Evolutionary conservation across 64 coral and sea anemone genomes (phyloP), one percentile per base, ranked within the genome.

Genomic region (Stylophora pistillata): DNA sequence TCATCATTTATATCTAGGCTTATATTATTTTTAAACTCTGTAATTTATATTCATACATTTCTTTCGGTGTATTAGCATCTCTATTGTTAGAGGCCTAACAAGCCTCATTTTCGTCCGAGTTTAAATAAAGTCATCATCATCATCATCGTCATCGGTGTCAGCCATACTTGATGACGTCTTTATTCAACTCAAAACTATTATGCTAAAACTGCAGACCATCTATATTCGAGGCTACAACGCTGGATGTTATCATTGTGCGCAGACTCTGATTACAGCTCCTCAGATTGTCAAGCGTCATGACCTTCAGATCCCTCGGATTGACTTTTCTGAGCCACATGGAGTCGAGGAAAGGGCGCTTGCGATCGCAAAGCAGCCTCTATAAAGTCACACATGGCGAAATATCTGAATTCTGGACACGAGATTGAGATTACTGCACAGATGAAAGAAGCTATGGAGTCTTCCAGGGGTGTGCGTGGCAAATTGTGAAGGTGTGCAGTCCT

Each of bases 301-400:
- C 53, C 76, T 78, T 78, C 53, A 78, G 53, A 78, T 78, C 76
- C 58, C 76, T 53, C n/a, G 10, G 54, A 78, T 78, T 78, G 55
- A 78, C 41, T 78, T 78, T 58, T 78, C 76, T 58, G 76, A 78
- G 54, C 27, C 76, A 78, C 76, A 78, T 23, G 54, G 53, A 58
- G n/a, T n/a, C n/a, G n/a, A n/a, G 76, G 76, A 26, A 78, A 78
- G 41, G 76, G 53, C 27, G 55, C 76, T n/a, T 78, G 76, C 54
- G 26, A 57, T 78, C 53, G 23, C n/a, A 78, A 78, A 53, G 76
- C 76, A 56, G 76, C 76, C 20, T 6, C 76, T 53, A 78, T 59
- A 58, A 78, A 78, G 76, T 78, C 53, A 53, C 76, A 78, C 76
- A 57, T 78, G 76, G 76, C 76, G 13, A 13, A 28, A 59, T 58